phyloP scores from a whole-genome alignment of 2,113 vertebrate species.

The Oenanthe oenanthe region DNA sequence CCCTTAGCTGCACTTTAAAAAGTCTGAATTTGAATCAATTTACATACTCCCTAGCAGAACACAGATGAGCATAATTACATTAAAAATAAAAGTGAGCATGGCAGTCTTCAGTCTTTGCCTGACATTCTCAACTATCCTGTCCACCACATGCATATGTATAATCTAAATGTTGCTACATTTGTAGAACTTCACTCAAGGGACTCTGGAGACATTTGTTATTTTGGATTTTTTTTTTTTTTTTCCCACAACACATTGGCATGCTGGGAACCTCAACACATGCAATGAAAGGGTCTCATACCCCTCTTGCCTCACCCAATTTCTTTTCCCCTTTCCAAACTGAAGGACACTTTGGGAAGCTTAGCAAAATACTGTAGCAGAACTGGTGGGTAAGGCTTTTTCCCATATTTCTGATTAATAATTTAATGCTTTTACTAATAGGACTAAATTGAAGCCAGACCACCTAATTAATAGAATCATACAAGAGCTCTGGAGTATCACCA shows the following conservation, averaged over 20 bases:
- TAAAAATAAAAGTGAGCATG: background rate
- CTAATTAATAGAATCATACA: background rate
- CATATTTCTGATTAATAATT: background rate
- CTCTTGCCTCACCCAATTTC: background rate
- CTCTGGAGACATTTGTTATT: background rate
- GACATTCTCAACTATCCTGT: background rate
- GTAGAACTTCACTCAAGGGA: background rate
- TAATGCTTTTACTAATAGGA: background rate
- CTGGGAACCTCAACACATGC: too few relatives aligned
- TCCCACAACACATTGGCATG: fast-evolving
- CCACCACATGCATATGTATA: background rate
- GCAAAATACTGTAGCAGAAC: background rate
- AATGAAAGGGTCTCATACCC: background rate
- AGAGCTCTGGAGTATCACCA: background rate
- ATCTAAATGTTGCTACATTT: background rate
- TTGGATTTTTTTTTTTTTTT: background rate
- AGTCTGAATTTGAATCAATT: background rate
- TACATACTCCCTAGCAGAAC: background rate
- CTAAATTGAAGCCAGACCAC: background rate
- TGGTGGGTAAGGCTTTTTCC: background rate
- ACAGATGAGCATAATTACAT: background rate
- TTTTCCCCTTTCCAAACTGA: background rate
- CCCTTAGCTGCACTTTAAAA: background rate
- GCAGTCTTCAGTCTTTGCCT: background rate
- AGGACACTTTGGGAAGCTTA: background rate